Base-by-base conservation (phyloP, 1,140 invertebrate genomes). In the Rhagoletis zephyria region DNA sequence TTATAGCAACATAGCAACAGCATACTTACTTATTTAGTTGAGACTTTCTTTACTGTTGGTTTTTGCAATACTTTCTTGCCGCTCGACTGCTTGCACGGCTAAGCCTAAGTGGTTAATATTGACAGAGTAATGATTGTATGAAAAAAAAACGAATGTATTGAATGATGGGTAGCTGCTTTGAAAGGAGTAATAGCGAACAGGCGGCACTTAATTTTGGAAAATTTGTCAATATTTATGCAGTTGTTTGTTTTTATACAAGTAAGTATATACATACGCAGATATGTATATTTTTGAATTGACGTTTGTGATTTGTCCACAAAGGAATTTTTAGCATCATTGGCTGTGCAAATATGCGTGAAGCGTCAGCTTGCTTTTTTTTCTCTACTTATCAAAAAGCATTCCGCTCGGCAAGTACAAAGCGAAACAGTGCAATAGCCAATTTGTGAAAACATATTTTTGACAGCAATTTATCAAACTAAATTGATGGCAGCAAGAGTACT, bases 11-110 rank as follows among this genome's bases (percentile, higher is more conserved):
- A 45, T 16, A 70, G 42, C 67, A 70, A 70, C 42, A 70, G 42
- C 12, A 56, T 10, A 56, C 10, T 10, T 30, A 30, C 30, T 30
- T 30, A 30, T 30, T 30, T 30, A 30, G 30, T 30, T 56, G 1
- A 56, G 10, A 10, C 16, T 74, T 67, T 67, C 40, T 7, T 65
- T 65, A 14, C 5, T 74, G 67, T 74, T n/a, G 4, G 6, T 74
- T 74, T 74, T 74, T 45, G 40, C 67, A 45, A 74, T 74, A 74
- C n/a, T 74, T 74, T 74, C 67, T 74, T 74, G 67, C 42, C 42
- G 67, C 42, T 48, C 67, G 65, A 70, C 7, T 70, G 65, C 65
- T 40, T 10, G 40, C 65, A 30, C 65, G 67, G 67, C 42, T 74
- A 14, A 7, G 63, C 63, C 63, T 45, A 74, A 74, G 14, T 48